These are phyloP conservation scores for Montipora sp. DNA, from an alignment of 64 coral and sea anemone species.

Conservation along the genomic window DNA sequence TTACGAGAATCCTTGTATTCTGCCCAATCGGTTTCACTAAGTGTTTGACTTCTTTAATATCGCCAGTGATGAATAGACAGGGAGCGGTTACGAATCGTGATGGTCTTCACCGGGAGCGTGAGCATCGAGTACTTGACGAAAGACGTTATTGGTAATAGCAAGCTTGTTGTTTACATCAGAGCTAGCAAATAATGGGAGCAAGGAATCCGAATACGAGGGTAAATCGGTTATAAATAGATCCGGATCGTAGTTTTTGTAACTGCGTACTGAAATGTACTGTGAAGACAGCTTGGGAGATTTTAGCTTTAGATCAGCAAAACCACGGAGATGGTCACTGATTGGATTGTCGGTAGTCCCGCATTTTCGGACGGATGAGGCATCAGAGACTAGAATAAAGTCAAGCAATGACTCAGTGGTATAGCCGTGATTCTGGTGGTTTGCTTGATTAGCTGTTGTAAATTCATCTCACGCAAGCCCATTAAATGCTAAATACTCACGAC, in stretches of 20 bases:
- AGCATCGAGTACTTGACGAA: no score
- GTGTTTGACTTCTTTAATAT: constrained; percentile 27
- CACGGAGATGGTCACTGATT: not conserved
- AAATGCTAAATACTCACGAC: no score
- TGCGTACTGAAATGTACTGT: constrained; percentile 12
- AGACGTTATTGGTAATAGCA: not conserved
- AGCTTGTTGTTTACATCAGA: not conserved
- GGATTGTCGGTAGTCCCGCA: no score
- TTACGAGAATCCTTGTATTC: constrained; percentile 18
- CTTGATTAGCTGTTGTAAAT: no score
- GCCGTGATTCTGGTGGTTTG: no score
- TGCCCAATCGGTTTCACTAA: not conserved
- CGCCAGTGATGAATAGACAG: not conserved
- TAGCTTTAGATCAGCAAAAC: constrained; percentile 12
- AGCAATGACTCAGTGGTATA: no score
- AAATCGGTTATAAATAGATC: constrained; percentile 6
- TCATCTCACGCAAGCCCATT: no score
- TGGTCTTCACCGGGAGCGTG: no score
- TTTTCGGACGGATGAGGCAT: no score
- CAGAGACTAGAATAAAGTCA: no score
- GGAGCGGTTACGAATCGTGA: no score
- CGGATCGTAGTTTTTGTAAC: constrained; percentile 27
- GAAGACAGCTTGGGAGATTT: constrained; percentile 14
- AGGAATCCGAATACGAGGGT: constrained; percentile 11
- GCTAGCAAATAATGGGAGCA: constrained; percentile 13